Percentiles rank a stretch among this genome's conserved stretches.
Evolutionary conservation across 2,113 vertebrate species (phyloP).

Genomic region (Takifugu bimaculatus): DNA sequence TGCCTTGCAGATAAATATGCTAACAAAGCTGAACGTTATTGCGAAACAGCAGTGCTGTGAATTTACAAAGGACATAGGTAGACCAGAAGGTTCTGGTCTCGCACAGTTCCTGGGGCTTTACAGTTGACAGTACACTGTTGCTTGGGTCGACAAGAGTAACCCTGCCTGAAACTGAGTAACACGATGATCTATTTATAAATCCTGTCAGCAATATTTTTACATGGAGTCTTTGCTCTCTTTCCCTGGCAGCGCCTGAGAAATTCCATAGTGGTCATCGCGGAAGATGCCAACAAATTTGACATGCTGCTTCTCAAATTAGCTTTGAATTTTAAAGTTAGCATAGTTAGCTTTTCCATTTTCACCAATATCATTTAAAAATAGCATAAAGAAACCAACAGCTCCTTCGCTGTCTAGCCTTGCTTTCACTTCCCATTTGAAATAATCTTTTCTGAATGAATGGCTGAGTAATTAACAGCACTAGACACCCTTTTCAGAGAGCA

Average conservation of each 20-base stretch:
- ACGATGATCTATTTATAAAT: constrained; percentile 48
- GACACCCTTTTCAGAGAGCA: constrained; percentile 73
- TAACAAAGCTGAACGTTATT: too few relatives aligned
- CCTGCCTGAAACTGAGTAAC: background rate
- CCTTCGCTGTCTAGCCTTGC: constrained; percentile 70
- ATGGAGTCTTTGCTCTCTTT: constrained; percentile 36
- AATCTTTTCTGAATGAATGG: constrained; percentile 79
- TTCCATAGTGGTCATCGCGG: constrained; percentile 65
- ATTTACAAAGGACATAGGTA: too few relatives aligned
- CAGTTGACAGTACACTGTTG: background rate
- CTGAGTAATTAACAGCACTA: constrained; percentile 80
- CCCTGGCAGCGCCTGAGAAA: constrained; percentile 39
- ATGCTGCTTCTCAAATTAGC: constrained; percentile 70
- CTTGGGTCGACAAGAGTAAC: background rate
- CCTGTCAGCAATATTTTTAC: constrained; percentile 37
- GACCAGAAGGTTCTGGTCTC: too few relatives aligned
- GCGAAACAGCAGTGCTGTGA: too few relatives aligned
- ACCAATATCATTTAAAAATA: constrained; percentile 73
- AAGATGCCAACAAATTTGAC: constrained; percentile 76
- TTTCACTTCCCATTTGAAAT: constrained; percentile 78
- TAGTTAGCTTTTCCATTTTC: constrained; percentile 77
- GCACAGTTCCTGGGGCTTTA: background rate
- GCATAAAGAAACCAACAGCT: constrained; percentile 66
- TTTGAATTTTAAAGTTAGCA: constrained; percentile 70
- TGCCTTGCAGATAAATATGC: too few relatives aligned